Evolutionary conservation across 1,140 invertebrate genomes (phyloP).

Genomic region (Hylyphantes graminicola): DNA sequence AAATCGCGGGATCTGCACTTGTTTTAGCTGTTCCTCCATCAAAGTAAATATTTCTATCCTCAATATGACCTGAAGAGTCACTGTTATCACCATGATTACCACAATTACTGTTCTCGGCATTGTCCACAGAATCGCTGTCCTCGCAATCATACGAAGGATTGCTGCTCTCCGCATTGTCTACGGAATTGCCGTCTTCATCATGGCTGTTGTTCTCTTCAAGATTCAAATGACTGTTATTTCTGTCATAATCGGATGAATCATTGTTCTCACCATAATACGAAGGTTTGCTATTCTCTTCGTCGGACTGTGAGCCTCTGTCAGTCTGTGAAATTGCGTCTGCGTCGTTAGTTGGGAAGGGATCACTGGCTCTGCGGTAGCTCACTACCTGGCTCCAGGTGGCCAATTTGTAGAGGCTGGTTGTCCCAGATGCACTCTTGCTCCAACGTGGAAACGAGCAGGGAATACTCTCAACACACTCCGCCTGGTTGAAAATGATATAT

Average conservation of each 20-base stretch:
- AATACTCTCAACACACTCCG: slow-evolving; percentile 38
- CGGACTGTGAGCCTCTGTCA: slow-evolving; percentile 21
- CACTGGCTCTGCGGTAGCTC: slow-evolving; percentile 39
- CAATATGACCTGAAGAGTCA: no score
- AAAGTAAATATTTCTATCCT: no score
- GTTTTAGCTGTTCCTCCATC: no score
- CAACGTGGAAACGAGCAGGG: slow-evolving; percentile 42
- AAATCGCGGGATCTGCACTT: no score
- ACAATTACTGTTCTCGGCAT: no score
- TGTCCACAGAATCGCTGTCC: no score
- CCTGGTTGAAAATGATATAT: background rate
- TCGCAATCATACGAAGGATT: background rate
- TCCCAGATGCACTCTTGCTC: slow-evolving; percentile 47
- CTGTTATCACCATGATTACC: no score
- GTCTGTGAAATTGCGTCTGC: background rate
- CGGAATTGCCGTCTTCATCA: background rate
- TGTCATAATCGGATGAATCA: background rate
- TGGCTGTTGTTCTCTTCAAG: background rate
- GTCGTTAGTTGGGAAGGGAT: slow-evolving; percentile 35
- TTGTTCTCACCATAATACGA: background rate
- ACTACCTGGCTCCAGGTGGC: slow-evolving; percentile 52
- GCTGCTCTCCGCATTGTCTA: background rate
- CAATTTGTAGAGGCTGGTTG: slow-evolving; percentile 49
- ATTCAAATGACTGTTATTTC: background rate
- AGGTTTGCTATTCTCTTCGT: slow-evolving; percentile 25